Percentiles rank a stretch among this genome's conserved stretches.
Evolutionary conservation across 2,888 invertebrate species (phyloP).

Genomic region (Bursaphelenchus okinawaensis): DNA sequence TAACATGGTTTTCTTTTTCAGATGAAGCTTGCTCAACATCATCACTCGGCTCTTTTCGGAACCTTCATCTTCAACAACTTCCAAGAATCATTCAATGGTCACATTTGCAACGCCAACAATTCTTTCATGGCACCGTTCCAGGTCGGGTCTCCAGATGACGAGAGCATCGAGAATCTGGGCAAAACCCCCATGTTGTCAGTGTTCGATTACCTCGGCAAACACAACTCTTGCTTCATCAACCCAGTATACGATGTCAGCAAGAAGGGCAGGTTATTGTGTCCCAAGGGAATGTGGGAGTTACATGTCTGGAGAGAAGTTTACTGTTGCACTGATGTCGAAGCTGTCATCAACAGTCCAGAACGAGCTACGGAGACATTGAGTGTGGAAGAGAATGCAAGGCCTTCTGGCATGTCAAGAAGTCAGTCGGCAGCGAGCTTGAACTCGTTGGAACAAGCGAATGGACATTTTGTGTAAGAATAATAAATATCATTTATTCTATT

Average conservation of each 20-base stretch:
- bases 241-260: conserved; percentile 17
- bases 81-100: conserved; percentile 19
- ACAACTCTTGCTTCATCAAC: conserved; percentile 31
- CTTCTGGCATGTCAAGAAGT: conserved; percentile 25
- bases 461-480: conserved; percentile 10
- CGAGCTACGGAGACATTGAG: background rate
- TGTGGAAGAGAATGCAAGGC: background rate
- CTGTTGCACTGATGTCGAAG: conserved; percentile 30
- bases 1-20: conserved; percentile 59
- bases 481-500: conserved; percentile 8
- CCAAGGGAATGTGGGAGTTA: conserved; percentile 23
- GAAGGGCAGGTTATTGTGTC: conserved; percentile 17
- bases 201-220: conserved; percentile 32
- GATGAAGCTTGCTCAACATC: conserved; percentile 90
- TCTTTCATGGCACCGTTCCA: background rate
- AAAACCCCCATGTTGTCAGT: conserved; percentile 15
- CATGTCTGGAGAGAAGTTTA: conserved; percentile 34
- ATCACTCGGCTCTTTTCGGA: conserved; percentile 90
- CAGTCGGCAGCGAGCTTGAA: conserved; percentile 34
- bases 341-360: conserved; percentile 28
- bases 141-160: background rate
- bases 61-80: conserved; percentile 70
- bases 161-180: background rate
- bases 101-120: conserved; percentile 8
- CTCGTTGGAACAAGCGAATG: conserved; percentile 26